A percentile compares a stretch with the other conserved stretches of the same genome.
Conservation (phyloP, 2,113 vertebrate genomes). For the Hippopotamus amphibius region DNA sequence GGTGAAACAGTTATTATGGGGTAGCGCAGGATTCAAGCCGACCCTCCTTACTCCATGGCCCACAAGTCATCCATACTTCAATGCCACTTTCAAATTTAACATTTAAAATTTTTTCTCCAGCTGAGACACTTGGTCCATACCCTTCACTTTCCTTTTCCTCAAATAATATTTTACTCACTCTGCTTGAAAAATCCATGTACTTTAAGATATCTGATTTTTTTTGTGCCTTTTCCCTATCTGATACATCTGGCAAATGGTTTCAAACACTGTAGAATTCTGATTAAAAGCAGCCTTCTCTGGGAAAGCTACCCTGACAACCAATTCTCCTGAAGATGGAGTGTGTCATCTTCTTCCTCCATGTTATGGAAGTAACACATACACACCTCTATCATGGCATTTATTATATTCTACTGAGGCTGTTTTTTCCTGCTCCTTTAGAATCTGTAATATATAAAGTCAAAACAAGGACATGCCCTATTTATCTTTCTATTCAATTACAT, state of each 20-base stretch:
- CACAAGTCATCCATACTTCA: neutral
- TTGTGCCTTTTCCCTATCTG: neutral
- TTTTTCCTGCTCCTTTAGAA: neutral
- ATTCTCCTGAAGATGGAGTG: neutral
- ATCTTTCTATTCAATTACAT: neutral
- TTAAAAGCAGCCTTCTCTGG: neutral
- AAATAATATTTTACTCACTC: neutral
- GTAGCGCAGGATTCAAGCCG: neutral
- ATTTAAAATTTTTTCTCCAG: neutral
- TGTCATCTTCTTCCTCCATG: neutral
- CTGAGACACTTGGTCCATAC: neutral
- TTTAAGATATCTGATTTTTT: neutral
- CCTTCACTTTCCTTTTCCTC: neutral
- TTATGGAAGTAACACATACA: neutral
- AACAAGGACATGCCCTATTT: neutral
- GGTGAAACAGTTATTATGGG: neutral
- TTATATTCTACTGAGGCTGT: neutral
- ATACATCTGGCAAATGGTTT: neutral
- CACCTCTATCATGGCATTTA: neutral
- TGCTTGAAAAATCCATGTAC: neutral
- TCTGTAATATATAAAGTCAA: neutral
- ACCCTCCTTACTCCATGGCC: neutral
- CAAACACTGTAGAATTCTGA: neutral
- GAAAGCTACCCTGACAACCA: neutral
- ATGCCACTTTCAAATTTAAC: neutral